Base-by-base conservation (phyloP, 2,888 invertebrate species). In the Cantharis rustica region DNA sequence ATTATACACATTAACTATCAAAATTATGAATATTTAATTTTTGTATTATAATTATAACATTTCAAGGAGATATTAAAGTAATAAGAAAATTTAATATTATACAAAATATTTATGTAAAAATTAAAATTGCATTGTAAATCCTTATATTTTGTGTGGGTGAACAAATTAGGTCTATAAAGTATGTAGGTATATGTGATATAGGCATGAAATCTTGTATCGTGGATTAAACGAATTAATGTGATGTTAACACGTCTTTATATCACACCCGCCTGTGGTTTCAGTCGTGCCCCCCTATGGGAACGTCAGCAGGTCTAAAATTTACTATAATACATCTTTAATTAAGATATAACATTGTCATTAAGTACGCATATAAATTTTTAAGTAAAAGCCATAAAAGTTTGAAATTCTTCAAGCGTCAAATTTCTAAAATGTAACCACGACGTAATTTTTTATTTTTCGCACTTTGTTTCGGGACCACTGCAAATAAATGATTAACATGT, bases 191-290 rank as follows among this genome's bases (percentile, higher is more conserved):
- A 75, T 74, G 78, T 73, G 76, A 77, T 77, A 77, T 75, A 79
- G 81, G 78, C 78, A 79, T 80, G 81, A 81, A 80, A 80, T 82
- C 79, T 78, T 76, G 80, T 83, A 81, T 83, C 84, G 83, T 83
- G 84, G 47, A 82, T 82, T 80, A 79, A 80, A 80, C 80, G 82
- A 84, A 85, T 85, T 84, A 85, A 85, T 85, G 84, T 82, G 82
- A 84, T 84, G 86, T 84, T 85, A 85, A 85, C 85, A 83, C 84
- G 83, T 84, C 84, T 83, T 82, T 84, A 83, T 84, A 84, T 84
- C 81, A 83, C 84, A 83, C 84, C 83, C 84, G 83, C 84, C 85
- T 79, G 84, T 79, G 82, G 84, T 77, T 83, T 77, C 73, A 79
- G 75, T 75, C 75, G 77, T 80, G 78, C 81, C 82, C 75, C 79